Percentiles rank a stretch among this genome's conserved stretches.
phyloP scores from a whole-genome alignment of 2,797 vertebrate species.

The Hippocampus kuda region DNA sequence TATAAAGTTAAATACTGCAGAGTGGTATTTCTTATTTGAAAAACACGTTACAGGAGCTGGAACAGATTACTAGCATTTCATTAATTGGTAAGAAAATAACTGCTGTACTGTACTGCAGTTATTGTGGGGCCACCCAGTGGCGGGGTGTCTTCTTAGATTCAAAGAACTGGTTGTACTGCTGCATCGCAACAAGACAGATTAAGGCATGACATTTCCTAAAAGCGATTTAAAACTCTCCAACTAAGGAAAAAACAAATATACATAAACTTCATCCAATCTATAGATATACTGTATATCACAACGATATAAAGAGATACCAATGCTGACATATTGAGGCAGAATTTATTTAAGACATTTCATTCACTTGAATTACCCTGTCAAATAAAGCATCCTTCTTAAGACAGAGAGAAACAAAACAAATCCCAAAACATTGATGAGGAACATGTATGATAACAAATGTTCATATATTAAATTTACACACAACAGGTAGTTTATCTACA shows the following conservation, averaged over 20 bases:
- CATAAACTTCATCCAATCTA: neutral
- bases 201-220: neutral
- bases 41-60: too few species aligned
- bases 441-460: neutral
- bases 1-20: too few species aligned
- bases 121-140: neutral
- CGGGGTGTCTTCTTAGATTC: neutral
- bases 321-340: neutral
- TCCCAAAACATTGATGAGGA: neutral
- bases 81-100: neutral
- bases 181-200: neutral
- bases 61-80: too few species aligned
- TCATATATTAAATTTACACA: neutral
- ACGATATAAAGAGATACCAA: neutral
- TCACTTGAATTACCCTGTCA: neutral
- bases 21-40: too few species aligned
- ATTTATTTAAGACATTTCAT: slow-evolving; percentile 9
- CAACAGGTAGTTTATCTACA: neutral
- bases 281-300: neutral
- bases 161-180: neutral
- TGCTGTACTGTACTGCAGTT: neutral
- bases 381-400: neutral
- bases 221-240: neutral
- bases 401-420: slow-evolving; percentile 5
- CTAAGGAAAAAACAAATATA: neutral